These are phyloP conservation scores for Sebastes vulpes DNA, from an alignment of 2,797 vertebrate species.

Conservation along the genomic window DNA sequence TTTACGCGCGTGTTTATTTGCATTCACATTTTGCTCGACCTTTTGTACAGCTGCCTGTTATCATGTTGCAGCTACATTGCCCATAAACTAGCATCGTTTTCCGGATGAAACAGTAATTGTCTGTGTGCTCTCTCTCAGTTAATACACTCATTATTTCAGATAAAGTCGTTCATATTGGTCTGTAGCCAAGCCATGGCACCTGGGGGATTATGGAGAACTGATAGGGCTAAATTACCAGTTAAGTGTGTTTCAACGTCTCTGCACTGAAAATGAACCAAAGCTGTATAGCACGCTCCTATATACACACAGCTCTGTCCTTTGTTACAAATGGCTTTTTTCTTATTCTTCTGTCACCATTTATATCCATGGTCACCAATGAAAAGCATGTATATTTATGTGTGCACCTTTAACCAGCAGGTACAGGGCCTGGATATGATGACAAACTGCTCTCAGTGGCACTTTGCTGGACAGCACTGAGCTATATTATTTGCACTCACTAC, in stretches of 20 bases:
- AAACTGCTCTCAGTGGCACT: background rate
- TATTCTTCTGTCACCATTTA: background rate
- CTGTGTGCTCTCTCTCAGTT: background rate
- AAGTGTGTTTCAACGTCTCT: slow-evolving; percentile 27
- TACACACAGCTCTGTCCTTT: slow-evolving; percentile 15
- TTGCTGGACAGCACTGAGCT: background rate
- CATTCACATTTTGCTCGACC: background rate
- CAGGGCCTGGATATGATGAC: background rate
- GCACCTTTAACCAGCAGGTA: background rate
- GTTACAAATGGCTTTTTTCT: background rate
- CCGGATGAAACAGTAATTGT: slow-evolving; percentile 17
- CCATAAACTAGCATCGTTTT: slow-evolving; percentile 28
- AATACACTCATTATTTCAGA: slow-evolving; percentile 37
- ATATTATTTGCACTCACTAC: slow-evolving; percentile 20
- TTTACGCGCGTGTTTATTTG: slow-evolving; percentile 1
- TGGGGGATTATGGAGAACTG: slow-evolving; percentile 35
- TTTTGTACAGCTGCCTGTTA: background rate
- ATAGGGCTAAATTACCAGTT: slow-evolving; percentile 44
- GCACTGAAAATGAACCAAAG: slow-evolving; percentile 22
- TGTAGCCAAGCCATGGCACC: slow-evolving; percentile 37
- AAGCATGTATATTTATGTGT: background rate
- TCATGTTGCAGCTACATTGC: slow-evolving; percentile 4
- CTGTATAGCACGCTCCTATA: slow-evolving; percentile 7
- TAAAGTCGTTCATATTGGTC: slow-evolving; percentile 29
- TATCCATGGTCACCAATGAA: background rate